Conservation (phyloP, 2,888 invertebrate genomes). For the Oxyscelio sp. region DNA sequence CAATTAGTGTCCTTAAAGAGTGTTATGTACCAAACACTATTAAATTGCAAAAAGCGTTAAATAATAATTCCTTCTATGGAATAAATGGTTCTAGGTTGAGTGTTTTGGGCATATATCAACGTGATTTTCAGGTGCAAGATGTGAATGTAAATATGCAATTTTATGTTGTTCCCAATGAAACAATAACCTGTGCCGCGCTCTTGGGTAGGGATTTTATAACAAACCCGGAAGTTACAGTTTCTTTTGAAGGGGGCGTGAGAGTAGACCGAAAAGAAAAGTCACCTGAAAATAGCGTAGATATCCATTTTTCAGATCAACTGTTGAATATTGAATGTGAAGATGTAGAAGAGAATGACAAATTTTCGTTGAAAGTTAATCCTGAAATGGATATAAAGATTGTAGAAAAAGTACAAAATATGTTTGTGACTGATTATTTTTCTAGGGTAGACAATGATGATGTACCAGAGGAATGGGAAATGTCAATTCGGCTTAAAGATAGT, state of each 20-base stretch:
- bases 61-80: not conserved
- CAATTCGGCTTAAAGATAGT: too few species aligned
- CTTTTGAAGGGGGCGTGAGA: not conserved
- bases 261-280: not conserved
- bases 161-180: constrained; percentile 22
- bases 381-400: not conserved
- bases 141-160: not conserved
- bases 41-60: too few species aligned
- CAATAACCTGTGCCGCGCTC: constrained; percentile 9
- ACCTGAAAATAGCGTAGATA: not conserved
- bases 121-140: not conserved
- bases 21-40: too few species aligned
- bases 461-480: too few species aligned
- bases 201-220: constrained; percentile 38
- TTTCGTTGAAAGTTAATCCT: constrained; percentile 1
- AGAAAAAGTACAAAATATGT: too few species aligned
- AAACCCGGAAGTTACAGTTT: not conserved
- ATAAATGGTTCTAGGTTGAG: not conserved
- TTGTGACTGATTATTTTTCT: too few species aligned
- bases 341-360: not conserved
- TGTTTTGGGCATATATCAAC: constrained; percentile 7
- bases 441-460: too few species aligned
- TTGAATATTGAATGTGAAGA: constrained; percentile 31
- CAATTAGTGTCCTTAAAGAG: too few species aligned
- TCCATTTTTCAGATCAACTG: constrained; percentile 5